Conservation (phyloP, 2,888 invertebrate species). For the Eudemis profundana region DNA sequence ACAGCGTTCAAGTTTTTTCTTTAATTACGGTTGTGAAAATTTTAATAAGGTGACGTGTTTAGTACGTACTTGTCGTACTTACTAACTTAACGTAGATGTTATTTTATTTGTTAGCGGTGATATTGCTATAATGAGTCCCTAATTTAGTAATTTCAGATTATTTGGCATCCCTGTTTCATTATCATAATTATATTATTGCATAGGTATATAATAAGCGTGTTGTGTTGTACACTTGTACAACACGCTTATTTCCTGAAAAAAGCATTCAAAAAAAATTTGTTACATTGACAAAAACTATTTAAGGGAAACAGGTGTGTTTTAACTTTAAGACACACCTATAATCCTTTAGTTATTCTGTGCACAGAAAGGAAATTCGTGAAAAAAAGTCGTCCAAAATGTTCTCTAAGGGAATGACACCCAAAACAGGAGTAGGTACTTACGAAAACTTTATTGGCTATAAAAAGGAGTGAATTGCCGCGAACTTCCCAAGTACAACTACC, state of each 20-base stretch:
- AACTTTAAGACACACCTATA: no score
- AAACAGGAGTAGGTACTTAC: conserved; percentile 12
- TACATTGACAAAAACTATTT: no score
- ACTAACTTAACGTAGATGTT: neutral
- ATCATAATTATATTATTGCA: no score
- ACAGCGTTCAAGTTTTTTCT: conserved; percentile 25
- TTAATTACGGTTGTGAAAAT: conserved; percentile 30
- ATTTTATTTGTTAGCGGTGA: neutral
- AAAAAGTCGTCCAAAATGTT: neutral
- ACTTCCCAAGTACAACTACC: conserved; percentile 2
- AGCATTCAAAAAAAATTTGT: no score
- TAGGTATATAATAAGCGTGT: no score
- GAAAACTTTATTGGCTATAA: conserved; percentile 28
- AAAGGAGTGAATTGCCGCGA: conserved; percentile 22
- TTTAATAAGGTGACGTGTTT: conserved; percentile 1
- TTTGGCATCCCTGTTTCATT: no score
- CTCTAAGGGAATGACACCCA: conserved; percentile 3
- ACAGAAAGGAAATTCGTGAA: neutral
- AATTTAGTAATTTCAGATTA: no score
- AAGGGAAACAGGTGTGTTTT: no score
- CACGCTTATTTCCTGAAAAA: no score
- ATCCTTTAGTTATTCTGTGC: neutral
- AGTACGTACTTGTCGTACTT: neutral
- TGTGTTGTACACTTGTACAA: no score
- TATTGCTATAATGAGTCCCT: no score